These are phyloP conservation scores for Platyrinchus mystaceus DNA, from an alignment of 2,797 vertebrate species.

Conservation along the genomic window DNA sequence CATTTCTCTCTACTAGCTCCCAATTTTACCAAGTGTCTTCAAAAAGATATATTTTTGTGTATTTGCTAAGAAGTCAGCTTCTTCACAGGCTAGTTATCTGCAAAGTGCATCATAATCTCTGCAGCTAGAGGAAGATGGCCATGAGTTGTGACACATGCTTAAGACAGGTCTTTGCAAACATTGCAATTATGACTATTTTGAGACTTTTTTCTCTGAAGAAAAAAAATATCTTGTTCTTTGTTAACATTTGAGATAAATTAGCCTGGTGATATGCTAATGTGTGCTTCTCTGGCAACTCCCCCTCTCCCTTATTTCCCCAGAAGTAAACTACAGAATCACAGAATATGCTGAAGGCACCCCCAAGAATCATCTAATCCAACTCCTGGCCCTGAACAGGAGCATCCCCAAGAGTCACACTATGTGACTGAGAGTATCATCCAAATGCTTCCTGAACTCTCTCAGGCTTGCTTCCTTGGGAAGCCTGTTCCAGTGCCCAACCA, in stretches of 20 bases:
- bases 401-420: background rate
- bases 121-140: background rate
- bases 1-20: background rate
- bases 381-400: background rate
- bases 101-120: background rate
- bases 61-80: background rate
- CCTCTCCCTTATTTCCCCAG: background rate
- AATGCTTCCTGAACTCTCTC: background rate
- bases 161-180: background rate
- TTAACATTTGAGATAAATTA: background rate
- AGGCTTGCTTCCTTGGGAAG: background rate
- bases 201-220: background rate
- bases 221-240: background rate
- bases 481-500: background rate
- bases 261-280: background rate
- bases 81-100: background rate
- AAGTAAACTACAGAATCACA: background rate
- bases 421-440: background rate
- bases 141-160: background rate
- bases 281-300: background rate
- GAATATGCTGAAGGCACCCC: background rate
- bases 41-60: background rate
- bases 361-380: background rate
- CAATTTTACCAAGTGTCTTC: background rate
- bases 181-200: background rate